phyloP scores from a whole-genome alignment of 2,888 invertebrate genomes.

The Acanthosepion esculentum region DNA sequence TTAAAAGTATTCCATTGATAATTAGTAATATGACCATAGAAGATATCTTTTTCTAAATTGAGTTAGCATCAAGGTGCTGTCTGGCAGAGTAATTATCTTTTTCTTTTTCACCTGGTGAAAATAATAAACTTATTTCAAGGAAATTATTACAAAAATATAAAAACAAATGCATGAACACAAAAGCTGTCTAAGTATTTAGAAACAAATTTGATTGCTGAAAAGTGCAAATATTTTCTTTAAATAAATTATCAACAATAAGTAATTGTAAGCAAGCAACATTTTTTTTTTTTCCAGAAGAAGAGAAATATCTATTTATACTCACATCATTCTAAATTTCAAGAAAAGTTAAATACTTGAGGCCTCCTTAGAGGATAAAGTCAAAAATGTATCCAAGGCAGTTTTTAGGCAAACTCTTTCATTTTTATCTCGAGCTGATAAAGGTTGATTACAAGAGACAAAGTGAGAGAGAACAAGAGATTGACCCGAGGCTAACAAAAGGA shows the following conservation, averaged over 20 bases:
- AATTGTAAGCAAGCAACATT: not conserved
- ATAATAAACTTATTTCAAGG: not conserved
- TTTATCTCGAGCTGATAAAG: not conserved
- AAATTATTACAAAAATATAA: not conserved
- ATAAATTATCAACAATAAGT: no score
- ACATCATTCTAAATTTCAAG: conserved; percentile 11
- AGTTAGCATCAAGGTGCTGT: not conserved
- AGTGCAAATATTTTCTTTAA: not conserved
- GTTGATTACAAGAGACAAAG: not conserved
- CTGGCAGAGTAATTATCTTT: not conserved
- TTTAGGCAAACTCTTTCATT: not conserved
- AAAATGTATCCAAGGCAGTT: not conserved
- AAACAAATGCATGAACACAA: not conserved
- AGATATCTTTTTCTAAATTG: not conserved
- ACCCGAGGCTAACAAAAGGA: not conserved
- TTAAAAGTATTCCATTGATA: not conserved
- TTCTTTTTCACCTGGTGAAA: not conserved
- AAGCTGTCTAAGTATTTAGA: not conserved
- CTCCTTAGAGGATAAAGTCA: not conserved
- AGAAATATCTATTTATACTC: not conserved
- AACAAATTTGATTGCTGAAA: not conserved
- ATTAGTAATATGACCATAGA: not conserved
- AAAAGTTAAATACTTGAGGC: not conserved
- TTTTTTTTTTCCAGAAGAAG: not conserved
- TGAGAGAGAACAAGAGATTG: not conserved